Conservation (phyloP, 2,888 invertebrate genomes). For the Mesodorylaimus sp. region DNA sequence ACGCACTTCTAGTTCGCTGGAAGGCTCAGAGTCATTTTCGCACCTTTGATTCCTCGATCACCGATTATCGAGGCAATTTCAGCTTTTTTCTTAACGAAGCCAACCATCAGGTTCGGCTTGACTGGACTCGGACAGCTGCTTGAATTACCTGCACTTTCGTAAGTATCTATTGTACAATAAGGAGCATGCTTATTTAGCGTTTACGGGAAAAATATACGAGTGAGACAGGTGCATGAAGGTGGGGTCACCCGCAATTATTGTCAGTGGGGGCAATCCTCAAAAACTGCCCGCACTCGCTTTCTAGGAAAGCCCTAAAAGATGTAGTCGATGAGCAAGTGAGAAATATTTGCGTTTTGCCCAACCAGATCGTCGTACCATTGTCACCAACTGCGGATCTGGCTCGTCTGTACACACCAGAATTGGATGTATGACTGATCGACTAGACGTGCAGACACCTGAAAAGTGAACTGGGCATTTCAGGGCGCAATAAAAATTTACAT, state of each 20-base stretch:
- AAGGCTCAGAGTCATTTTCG: slow-evolving; percentile 74
- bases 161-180: background rate
- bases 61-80: slow-evolving; percentile 87
- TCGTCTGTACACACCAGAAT: background rate
- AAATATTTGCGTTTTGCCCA: background rate
- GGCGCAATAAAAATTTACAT: background rate
- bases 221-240: too few relatives aligned
- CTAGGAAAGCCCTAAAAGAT: background rate
- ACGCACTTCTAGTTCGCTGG: slow-evolving; percentile 56
- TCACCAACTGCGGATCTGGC: background rate
- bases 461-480: too few relatives aligned
- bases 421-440: background rate
- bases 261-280: too few relatives aligned
- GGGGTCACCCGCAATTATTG: too few relatives aligned
- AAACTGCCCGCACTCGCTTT: background rate
- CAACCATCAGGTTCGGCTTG: slow-evolving; percentile 30
- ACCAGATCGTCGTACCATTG: background rate
- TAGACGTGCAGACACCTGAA: background rate
- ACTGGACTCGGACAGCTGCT: slow-evolving; percentile 3
- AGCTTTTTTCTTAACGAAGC: slow-evolving; percentile 87
- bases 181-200: too few relatives aligned
- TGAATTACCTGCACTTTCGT: slow-evolving; percentile 2
- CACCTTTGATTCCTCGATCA: slow-evolving; percentile 69
- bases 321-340: background rate
- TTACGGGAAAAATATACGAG: too few relatives aligned